phyloP scores from a whole-genome alignment of 2,797 vertebrate genomes.

The Pipistrellus pipistrellus region DNA sequence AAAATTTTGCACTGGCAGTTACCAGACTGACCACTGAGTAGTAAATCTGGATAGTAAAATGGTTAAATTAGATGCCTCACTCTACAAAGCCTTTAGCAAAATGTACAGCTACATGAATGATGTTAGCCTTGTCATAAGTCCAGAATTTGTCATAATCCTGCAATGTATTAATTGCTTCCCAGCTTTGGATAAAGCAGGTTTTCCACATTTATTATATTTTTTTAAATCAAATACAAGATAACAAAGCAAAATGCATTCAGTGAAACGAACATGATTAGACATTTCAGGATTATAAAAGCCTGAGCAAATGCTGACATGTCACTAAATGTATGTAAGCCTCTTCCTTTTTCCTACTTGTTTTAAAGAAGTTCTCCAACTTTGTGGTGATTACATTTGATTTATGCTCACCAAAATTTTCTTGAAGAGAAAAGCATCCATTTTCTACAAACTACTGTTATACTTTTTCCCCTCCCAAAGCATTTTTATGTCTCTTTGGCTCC shows the following conservation, averaged over 20 bases:
- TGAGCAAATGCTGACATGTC: background rate
- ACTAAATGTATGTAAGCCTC: slow-evolving; percentile 11
- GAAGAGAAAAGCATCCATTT: slow-evolving; percentile 21
- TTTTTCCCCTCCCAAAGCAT: background rate
- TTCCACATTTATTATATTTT: slow-evolving; percentile 52
- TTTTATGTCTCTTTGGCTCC: slow-evolving; percentile 17
- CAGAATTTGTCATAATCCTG: slow-evolving; percentile 54
- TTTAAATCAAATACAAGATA: slow-evolving; percentile 1
- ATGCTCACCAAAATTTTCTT: background rate
- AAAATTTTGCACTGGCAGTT: slow-evolving; percentile 26
- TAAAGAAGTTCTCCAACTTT: slow-evolving; percentile 29
- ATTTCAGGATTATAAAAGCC: slow-evolving; percentile 41
- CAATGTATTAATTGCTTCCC: slow-evolving; percentile 57
- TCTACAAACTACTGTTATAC: slow-evolving; percentile 12
- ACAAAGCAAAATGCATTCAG: slow-evolving; percentile 49
- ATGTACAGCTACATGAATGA: background rate
- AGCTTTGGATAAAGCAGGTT: slow-evolving; percentile 52
- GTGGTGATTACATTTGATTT: slow-evolving; percentile 3
- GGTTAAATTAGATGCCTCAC: slow-evolving; percentile 22
- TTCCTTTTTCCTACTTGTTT: slow-evolving; percentile 57
- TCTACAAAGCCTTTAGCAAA: slow-evolving; percentile 63
- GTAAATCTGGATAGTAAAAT: slow-evolving; percentile 47
- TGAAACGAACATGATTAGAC: background rate
- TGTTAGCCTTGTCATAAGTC: slow-evolving; percentile 29
- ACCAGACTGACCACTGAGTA: slow-evolving; percentile 42